Base-by-base conservation (phyloP, 2,888 invertebrate genomes). In the Athalia circularis region DNA sequence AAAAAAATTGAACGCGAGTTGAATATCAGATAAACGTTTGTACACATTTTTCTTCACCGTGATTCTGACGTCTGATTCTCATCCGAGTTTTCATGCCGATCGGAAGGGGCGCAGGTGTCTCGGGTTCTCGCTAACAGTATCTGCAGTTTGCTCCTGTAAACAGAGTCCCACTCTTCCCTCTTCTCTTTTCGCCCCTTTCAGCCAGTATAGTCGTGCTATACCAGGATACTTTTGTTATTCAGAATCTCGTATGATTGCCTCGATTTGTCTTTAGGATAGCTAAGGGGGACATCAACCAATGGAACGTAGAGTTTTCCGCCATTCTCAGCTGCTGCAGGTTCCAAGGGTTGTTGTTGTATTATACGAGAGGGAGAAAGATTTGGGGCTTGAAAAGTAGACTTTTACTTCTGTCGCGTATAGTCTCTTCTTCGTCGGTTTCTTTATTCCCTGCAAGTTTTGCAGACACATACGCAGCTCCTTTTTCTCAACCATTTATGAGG, bases 181-280 rank as follows among this genome's bases (percentile, higher is more conserved):
- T 62, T 8, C 77, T 72, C 59, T 64, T 62, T 62, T 45, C 70
- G 45, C 50, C 72, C 13, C 64, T 65, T 52, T 43, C 45, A 57
- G 29, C 59, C 13, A 48, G 74, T 77, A 29, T 29, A 29, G 29
- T 29, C 29, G 29, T 29, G 29, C 29, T 29, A 29, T 29, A 29
- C 15, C 62, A 48, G 82, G 82, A 81, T 82, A 82, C 83, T 83
- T 83, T 83, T 83, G 83, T 83, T 83, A 83, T 83, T 83, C 83
- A 83, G 82, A 83, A 83, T 82, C 82, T 82, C 82, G 82, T 82
- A 82, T 82, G 82, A 83, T 82, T 83, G 82, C 83, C 81, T 79
- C 81, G 81, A 83, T 82, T 82, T 83, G 83, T 82, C 81, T 82
- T 82, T 81, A 80, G 80, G 68, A 59, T 79, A 78, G 78, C 77